A percentile compares a stretch with the other conserved stretches of the same genome.
These are phyloP conservation scores for Catharus minimus DNA, from an alignment of 2,113 vertebrate genomes.

Conservation along the genomic window DNA sequence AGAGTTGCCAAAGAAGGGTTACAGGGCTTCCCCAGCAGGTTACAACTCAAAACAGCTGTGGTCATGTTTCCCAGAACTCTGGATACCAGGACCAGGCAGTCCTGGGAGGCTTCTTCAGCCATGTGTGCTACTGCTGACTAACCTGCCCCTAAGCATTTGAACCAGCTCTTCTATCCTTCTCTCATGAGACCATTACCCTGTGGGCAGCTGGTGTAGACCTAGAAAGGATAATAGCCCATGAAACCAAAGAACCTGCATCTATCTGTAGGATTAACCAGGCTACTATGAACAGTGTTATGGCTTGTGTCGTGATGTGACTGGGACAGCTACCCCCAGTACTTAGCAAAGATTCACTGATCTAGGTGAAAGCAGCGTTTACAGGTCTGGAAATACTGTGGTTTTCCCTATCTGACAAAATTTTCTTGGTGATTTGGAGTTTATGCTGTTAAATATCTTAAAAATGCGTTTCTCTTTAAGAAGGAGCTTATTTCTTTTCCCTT, in stretches of 20 bases:
- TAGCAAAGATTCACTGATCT: neutral
- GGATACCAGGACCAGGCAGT: neutral
- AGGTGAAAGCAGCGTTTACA: neutral
- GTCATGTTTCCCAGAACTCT: neutral
- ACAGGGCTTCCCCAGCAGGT: neutral
- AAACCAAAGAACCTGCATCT: neutral
- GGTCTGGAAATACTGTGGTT: neutral
- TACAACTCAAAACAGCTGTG: accelerated
- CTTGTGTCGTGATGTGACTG: neutral
- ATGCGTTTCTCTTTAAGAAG: neutral
- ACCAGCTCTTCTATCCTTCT: neutral
- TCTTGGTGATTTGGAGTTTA: neutral
- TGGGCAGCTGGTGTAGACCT: neutral
- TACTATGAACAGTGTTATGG: neutral
- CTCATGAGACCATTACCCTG: neutral
- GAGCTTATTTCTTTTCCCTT: neutral
- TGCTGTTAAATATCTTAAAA: neutral
- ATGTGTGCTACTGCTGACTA: neutral
- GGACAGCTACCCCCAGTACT: neutral
- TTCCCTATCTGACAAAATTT: neutral
- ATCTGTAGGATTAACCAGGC: neutral
- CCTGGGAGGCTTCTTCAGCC: neutral
- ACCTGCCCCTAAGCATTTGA: neutral
- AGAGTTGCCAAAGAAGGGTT: neutral
- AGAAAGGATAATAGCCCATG: constrained; percentile 3